Base-by-base conservation (phyloP, 2,113 vertebrate genomes). In the Mellivora capensis region DNA sequence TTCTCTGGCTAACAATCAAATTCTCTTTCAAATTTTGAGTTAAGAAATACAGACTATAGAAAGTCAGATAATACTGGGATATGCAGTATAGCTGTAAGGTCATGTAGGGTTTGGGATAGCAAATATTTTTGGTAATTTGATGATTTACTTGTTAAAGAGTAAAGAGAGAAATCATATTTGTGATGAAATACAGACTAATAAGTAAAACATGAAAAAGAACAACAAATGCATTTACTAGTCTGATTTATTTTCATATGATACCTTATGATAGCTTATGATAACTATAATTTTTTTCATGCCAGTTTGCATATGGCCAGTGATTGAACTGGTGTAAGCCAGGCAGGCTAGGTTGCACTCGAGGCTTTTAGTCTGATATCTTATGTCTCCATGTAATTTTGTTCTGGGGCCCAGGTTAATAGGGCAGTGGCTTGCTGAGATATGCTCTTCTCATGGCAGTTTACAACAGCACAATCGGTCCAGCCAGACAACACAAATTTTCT, bases 41-140 rank as follows among this genome's bases (percentile, higher is more conserved):
- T 87, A 62, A 93, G 29, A 91, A 90, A 86, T 31, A 71, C 62
- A 85, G 21, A 79, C 29, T 47, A 47, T 25, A 37, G 5, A 77
- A 87, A 25, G 27, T 91, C 44, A 59, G 7, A 2, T 79, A 52
- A 21, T 72, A 91, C 25, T 49, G 39, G 52, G 13, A 52, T 25
- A 87, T 37, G 31, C 42, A 25, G 20, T 52, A 23, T 14, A 86
- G 59, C 21, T 39, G 1, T 72, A 83, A 91, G 17, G 14, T 61
- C 39, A 52, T 52, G 5, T 74, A 67, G 27, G 11, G 10, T 42
- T 72, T 57, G 14, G 14, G 12, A 83, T 7, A 59, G 12, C 15
- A 94, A 96, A 74, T 84, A 79, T 27, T 93, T 96, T 90, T 57
- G 71, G 49, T 52, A 83, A 64, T 72, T 80, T 89, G 44, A 62